Conservation (phyloP, 1,140 invertebrate genomes). For the Armadillidium nasatum region DNA sequence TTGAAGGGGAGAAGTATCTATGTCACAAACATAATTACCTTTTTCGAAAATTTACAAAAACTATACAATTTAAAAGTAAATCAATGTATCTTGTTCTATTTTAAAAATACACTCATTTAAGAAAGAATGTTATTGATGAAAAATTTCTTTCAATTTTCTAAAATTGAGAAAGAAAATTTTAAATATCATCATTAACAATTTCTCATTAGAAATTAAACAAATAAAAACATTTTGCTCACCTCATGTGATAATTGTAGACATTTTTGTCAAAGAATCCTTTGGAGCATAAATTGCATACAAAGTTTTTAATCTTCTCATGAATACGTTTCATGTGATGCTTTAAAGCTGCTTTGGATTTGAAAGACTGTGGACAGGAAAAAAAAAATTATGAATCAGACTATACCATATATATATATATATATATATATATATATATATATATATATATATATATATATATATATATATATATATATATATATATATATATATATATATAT, state of each 20-base stretch:
- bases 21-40: too few species aligned
- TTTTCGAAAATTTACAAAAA: too few species aligned
- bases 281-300: slow-evolving; percentile 35
- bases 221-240: slow-evolving; percentile 38
- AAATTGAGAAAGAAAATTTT: too few species aligned
- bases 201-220: slow-evolving; percentile 1
- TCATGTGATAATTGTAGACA: slow-evolving; percentile 43
- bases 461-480: background rate
- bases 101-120: too few species aligned
- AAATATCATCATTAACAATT: too few species aligned
- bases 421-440: background rate
- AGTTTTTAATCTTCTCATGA: slow-evolving; percentile 40
- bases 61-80: too few species aligned
- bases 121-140: too few species aligned
- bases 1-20: too few species aligned
- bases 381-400: too few species aligned
- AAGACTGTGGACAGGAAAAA: slow-evolving; percentile 15
- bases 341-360: slow-evolving; percentile 24
- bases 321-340: slow-evolving; percentile 46
- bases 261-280: slow-evolving; percentile 44
- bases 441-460: slow-evolving; percentile 10
- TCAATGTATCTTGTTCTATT: too few species aligned
- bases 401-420: too few species aligned
- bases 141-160: too few species aligned
- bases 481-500: background rate